phyloP scores from a whole-genome alignment of 2,113 vertebrate species.

The Erythrocebus patas region DNA sequence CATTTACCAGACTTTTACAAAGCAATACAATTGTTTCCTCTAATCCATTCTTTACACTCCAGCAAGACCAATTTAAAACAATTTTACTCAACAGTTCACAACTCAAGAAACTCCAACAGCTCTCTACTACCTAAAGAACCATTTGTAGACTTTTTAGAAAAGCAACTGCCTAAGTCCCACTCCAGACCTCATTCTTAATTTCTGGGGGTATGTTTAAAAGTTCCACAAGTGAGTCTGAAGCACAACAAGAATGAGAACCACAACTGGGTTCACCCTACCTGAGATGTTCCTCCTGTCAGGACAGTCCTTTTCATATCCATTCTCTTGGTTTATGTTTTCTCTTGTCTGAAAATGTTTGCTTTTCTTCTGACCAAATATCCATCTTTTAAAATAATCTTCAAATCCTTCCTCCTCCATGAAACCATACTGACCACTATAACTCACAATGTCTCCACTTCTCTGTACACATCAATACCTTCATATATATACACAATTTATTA shows the following conservation, averaged over 20 bases:
- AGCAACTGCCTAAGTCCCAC: background rate
- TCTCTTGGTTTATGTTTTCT: background rate
- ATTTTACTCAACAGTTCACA: background rate
- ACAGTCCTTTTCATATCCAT: background rate
- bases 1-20: background rate
- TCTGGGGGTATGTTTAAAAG: background rate
- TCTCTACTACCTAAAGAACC: background rate
- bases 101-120: background rate
- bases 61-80: background rate
- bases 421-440: background rate
- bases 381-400: conserved; percentile 25
- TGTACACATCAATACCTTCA: background rate
- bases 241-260: background rate
- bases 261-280: background rate
- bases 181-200: background rate
- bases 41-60: background rate
- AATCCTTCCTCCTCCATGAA: background rate
- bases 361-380: background rate
- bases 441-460: background rate
- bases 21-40: background rate
- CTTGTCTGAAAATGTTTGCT: background rate
- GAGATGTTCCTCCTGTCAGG: background rate
- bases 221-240: background rate
- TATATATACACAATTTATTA: background rate
- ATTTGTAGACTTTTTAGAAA: background rate